Evolutionary conservation across 2,888 invertebrate species (phyloP).

Genomic region (Tipula helvola): DNA sequence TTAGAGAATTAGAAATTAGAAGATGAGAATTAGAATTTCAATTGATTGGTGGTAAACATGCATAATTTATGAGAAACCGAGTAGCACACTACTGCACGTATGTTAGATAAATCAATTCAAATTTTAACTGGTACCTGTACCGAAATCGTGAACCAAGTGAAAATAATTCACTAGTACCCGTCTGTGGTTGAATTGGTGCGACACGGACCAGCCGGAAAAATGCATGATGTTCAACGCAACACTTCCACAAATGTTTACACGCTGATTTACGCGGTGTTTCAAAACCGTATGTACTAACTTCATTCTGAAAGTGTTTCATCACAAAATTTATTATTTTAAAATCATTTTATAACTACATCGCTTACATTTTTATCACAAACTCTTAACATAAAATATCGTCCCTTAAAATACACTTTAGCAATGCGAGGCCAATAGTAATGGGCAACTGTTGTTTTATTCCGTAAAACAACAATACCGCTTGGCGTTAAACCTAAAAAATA

Average conservation of each 20-base stretch:
- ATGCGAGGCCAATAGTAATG: conserved; percentile 98
- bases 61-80: not conserved
- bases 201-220: conserved; percentile 81
- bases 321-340: conserved; percentile 12
- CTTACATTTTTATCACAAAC: conserved; percentile 94
- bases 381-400: conserved; percentile 90
- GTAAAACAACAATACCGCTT: conserved; percentile 84
- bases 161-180: conserved; percentile 59
- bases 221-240: conserved; percentile 91
- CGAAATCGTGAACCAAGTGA: conserved; percentile 66
- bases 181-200: conserved; percentile 45
- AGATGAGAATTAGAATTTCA: not conserved
- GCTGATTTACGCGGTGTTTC: conserved; percentile 85
- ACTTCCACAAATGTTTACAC: conserved; percentile 92
- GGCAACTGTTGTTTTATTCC: conserved; percentile 92
- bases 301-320: conserved; percentile 48
- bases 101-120: not conserved
- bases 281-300: conserved; percentile 92
- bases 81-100: not conserved
- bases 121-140: conserved; percentile 46
- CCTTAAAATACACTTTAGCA: conserved; percentile 92
- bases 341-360: conserved; percentile 14
- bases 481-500: conserved; percentile 93
- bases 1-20: not conserved
- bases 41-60: not conserved